phyloP scores from a whole-genome alignment of 1,140 invertebrate species.

The Drosophila bifasciata region DNA sequence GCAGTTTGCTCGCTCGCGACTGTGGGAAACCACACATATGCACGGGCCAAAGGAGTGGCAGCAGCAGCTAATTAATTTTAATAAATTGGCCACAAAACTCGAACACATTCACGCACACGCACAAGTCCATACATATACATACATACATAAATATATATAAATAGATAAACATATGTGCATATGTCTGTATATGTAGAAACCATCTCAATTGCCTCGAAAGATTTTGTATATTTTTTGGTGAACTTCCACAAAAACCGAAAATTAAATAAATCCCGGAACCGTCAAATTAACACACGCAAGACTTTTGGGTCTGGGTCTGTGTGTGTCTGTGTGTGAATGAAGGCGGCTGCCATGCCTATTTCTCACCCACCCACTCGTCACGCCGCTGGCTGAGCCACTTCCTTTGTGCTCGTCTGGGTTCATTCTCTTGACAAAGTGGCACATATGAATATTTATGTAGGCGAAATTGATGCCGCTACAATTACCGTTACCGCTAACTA shows the following conservation, averaged over 20 bases:
- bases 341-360: background rate
- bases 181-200: background rate
- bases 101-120: conserved; percentile 40
- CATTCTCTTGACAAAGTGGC: conserved; percentile 49
- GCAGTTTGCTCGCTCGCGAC: conserved; percentile 20
- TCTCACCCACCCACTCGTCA: conserved; percentile 7
- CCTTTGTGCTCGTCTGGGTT: too few species aligned
- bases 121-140: background rate
- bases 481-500: conserved; percentile 76
- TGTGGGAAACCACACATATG: conserved; percentile 53
- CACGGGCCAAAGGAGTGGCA: conserved; percentile 18
- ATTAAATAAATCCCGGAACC: conserved; percentile 74
- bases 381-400: too few species aligned
- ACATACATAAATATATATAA: conserved; percentile 6
- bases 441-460: conserved; percentile 78
- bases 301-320: conserved; percentile 5
- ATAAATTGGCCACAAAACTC: conserved; percentile 63
- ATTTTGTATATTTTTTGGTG: conserved; percentile 48
- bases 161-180: conserved; percentile 9
- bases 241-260: conserved; percentile 57
- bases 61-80: conserved; percentile 77
- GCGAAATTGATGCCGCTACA: conserved; percentile 77
- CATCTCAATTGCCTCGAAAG: conserved; percentile 32
- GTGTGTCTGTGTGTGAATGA: background rate
- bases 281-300: conserved; percentile 76